phyloP scores from a whole-genome alignment of 2,888 invertebrate genomes.

The Campoplex nolae region DNA sequence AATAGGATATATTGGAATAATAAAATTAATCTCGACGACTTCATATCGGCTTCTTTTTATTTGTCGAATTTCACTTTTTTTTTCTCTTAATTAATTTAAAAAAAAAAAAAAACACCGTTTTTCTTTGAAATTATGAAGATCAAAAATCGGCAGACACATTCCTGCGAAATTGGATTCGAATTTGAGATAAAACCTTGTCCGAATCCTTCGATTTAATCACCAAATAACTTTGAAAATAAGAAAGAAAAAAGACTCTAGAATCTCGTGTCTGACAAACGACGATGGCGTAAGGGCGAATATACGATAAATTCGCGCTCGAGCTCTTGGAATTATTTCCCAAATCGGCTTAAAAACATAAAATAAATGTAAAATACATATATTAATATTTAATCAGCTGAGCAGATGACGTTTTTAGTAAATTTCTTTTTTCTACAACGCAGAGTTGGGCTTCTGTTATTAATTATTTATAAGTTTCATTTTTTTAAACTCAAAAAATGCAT shows the following conservation, averaged over 20 bases:
- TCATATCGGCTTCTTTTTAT: not conserved
- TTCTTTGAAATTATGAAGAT: not conserved
- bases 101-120: not conserved
- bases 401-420: not conserved
- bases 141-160: conserved; percentile 42
- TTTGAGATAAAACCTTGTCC: not conserved
- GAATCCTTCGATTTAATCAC: conserved; percentile 30
- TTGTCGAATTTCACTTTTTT: not conserved
- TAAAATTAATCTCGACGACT: conserved; percentile 36
- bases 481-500: not conserved
- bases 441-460: not conserved
- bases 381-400: conserved; percentile 20
- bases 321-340: conserved; percentile 37
- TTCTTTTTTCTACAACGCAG: not conserved
- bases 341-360: conserved; percentile 53
- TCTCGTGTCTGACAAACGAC: not conserved
- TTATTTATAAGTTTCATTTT: not conserved
- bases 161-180: conserved; percentile 20
- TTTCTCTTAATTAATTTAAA: not conserved
- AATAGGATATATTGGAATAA: not conserved
- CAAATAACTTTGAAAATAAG: conserved; percentile 48
- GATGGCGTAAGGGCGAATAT: conserved; percentile 14
- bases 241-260: not conserved
- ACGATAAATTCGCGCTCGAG: not conserved
- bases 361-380: conserved; percentile 17